Evolutionary conservation across 2,113 vertebrate genomes (phyloP).

Genomic region (Antechinus flavipes): DNA sequence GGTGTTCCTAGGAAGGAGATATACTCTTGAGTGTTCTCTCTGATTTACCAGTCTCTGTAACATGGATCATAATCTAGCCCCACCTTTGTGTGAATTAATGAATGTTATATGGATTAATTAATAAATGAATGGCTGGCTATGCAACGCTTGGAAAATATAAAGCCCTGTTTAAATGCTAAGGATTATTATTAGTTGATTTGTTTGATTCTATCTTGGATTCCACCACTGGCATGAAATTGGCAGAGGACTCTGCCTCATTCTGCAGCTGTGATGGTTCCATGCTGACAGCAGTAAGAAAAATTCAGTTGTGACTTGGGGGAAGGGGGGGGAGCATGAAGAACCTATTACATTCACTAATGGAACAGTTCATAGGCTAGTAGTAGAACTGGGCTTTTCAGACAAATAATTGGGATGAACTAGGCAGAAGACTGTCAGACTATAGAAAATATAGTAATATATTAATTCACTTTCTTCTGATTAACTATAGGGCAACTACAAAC

Average conservation of each 20-base stretch:
- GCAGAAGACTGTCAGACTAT: background rate
- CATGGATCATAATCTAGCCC: background rate
- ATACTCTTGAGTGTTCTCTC: background rate
- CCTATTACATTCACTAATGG: background rate
- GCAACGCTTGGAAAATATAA: background rate
- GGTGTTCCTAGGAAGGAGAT: background rate
- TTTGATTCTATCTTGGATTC: background rate
- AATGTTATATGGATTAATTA: background rate
- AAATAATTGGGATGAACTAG: background rate
- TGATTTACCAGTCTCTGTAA: background rate
- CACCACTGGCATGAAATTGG: background rate
- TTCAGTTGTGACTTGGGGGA: background rate
- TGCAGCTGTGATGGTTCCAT: background rate
- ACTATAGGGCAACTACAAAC: background rate
- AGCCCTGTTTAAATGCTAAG: slow-evolving; percentile 45
- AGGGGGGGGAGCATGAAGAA: background rate
- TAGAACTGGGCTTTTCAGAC: slow-evolving; percentile 7
- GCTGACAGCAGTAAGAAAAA: slow-evolving; percentile 31
- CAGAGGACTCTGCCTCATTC: background rate
- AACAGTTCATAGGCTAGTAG: background rate
- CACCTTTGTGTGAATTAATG: slow-evolving; percentile 16
- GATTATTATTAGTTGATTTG: slow-evolving; percentile 19
- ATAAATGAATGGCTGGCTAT: background rate
- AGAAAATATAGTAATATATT: background rate
- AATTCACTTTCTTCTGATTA: background rate